A percentile compares a stretch with the other conserved stretches of the same genome.
These are phyloP conservation scores for Diceros bicornis DNA, from an alignment of 2,797 vertebrate genomes.

Conservation along the genomic window DNA sequence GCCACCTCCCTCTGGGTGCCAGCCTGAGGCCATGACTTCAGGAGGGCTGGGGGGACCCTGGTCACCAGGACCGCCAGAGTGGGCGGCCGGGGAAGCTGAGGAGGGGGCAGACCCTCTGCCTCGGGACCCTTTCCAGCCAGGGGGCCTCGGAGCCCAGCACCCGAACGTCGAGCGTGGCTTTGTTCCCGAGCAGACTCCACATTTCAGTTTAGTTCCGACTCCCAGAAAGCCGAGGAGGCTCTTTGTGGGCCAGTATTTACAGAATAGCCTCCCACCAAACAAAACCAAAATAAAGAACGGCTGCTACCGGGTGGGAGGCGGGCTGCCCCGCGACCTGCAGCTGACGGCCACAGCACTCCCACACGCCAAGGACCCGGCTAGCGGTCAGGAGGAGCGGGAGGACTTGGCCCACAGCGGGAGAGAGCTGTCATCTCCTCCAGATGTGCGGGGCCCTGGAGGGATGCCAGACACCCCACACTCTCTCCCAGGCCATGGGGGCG, in stretches of 20 bases:
- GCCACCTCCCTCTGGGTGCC: not conserved
- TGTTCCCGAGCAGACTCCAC: not conserved
- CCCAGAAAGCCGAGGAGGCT: not conserved
- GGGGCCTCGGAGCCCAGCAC: not conserved
- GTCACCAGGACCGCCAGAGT: not conserved
- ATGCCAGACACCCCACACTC: rapidly evolving
- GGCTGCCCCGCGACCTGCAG: not conserved
- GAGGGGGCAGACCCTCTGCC: not conserved
- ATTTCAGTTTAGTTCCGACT: not conserved
- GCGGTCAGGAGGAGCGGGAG: not conserved
- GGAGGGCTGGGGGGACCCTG: no score
- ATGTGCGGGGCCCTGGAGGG: no score
- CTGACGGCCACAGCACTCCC: not conserved
- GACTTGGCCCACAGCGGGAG: rapidly evolving
- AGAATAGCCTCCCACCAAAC: not conserved
- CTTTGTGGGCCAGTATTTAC: not conserved
- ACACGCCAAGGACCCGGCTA: not conserved
- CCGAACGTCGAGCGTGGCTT: not conserved
- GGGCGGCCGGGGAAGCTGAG: not conserved
- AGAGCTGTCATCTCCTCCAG: not conserved
- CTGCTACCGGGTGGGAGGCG: not conserved
- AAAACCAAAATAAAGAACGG: not conserved
- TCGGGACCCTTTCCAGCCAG: not conserved
- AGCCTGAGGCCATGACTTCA: not conserved
- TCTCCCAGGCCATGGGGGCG: not conserved